A percentile compares a stretch with the other conserved stretches of the same genome.
These are phyloP conservation scores for Mionectes macconnelli DNA, from an alignment of 2,113 vertebrate genomes.

Conservation along the genomic window DNA sequence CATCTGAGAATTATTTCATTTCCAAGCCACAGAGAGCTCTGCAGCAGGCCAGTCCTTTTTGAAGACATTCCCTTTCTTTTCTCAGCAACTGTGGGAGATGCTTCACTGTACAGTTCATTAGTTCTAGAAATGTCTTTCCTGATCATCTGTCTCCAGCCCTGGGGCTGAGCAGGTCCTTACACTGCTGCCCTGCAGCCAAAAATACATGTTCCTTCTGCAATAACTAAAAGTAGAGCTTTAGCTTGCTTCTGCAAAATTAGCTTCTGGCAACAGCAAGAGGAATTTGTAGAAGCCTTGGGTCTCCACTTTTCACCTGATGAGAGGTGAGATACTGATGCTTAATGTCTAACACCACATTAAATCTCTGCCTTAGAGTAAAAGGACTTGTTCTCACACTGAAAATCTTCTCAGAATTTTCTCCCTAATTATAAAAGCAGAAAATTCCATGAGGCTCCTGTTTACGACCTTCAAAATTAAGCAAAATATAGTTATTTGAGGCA, in stretches of 20 bases:
- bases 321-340: not conserved
- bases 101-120: not conserved
- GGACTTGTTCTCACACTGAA: not conserved
- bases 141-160: not conserved
- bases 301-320: not conserved
- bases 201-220: not conserved
- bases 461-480: not conserved
- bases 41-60: not conserved
- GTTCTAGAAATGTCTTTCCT: not conserved
- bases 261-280: not conserved
- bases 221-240: not conserved
- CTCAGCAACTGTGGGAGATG: not conserved
- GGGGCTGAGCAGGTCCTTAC: not conserved
- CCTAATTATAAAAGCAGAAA: not conserved
- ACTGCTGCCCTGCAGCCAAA: not conserved
- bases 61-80: not conserved
- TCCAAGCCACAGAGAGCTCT: not conserved
- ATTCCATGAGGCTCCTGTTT: not conserved
- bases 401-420: not conserved
- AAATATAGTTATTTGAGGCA: not conserved
- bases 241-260: not conserved
- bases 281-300: not conserved
- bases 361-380: not conserved
- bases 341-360: not conserved
- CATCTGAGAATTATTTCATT: slow-evolving; percentile 25